These are phyloP conservation scores for Nephrotoma appendiculata DNA, from an alignment of 2,888 invertebrate genomes.

Conservation along the genomic window DNA sequence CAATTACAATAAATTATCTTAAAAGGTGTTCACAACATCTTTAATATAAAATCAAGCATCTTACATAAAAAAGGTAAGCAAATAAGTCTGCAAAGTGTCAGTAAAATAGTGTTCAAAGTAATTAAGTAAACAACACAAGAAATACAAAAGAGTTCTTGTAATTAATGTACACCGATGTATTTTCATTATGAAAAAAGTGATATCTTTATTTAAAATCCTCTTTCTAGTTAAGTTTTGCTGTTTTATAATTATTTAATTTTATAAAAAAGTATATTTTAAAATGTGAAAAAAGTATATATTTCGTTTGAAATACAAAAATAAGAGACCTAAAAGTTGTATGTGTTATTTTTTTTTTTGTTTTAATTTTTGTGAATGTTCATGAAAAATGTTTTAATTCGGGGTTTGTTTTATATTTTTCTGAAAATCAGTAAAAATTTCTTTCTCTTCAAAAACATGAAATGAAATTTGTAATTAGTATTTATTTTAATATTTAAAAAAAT, in stretches of 20 bases:
- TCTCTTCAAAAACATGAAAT: neutral
- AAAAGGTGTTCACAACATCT: neutral
- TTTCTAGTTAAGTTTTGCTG: neutral
- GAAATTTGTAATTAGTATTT: neutral
- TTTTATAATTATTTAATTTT: neutral
- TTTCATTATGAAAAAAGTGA: neutral
- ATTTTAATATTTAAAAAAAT: neutral
- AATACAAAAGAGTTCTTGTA: neutral
- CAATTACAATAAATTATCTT: neutral
- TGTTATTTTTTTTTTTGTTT: slow-evolving; percentile 2
- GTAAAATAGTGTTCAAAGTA: slow-evolving; percentile 6
- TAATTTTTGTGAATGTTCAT: slow-evolving; percentile 5
- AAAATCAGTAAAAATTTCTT: neutral
- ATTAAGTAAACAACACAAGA: slow-evolving; percentile 3
- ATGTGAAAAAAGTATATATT: slow-evolving; percentile 2
- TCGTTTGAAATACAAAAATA: neutral
- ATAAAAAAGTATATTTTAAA: neutral
- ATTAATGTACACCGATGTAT: neutral
- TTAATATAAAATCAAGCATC: neutral
- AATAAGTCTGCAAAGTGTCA: slow-evolving; percentile 3
- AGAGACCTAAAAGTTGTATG: slow-evolving; percentile 2
- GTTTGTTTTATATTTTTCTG: neutral
- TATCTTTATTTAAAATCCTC: neutral
- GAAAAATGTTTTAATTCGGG: neutral
- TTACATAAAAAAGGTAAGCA: slow-evolving; percentile 5